Conservation (phyloP, 1,140 invertebrate species). For the Eufriesea mexicana region DNA sequence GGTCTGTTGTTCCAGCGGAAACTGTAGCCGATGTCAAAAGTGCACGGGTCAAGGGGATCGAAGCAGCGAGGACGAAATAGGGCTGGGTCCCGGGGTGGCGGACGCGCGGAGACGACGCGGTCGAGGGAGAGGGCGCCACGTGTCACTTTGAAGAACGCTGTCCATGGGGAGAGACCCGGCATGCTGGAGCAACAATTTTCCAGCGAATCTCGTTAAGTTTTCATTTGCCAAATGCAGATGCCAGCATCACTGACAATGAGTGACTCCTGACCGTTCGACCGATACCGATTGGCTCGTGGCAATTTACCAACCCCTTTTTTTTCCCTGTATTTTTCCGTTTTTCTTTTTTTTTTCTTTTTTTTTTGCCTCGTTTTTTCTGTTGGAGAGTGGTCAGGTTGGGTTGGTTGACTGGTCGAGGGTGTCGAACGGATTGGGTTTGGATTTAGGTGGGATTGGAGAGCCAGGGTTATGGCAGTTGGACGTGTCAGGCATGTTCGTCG, state of each 20-base stretch:
- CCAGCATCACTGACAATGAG: not conserved
- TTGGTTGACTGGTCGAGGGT: not conserved
- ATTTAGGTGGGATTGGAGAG: no score
- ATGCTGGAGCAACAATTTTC: conserved; percentile 61
- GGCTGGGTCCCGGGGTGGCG: not conserved
- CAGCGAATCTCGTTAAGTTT: conserved; percentile 70
- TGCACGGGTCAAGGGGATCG: conserved; percentile 19
- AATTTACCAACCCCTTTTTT: conserved; percentile 42
- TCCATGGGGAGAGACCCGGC: conserved; percentile 58
- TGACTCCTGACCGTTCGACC: conserved; percentile 39
- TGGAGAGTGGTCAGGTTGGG: not conserved
- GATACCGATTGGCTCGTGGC: conserved; percentile 22
- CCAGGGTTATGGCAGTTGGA: not conserved
- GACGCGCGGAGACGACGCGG: not conserved
- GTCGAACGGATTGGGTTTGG: not conserved
- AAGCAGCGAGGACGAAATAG: not conserved
- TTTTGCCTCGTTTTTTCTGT: no score
- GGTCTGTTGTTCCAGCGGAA: conserved; percentile 71
- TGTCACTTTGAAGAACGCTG: conserved; percentile 75
- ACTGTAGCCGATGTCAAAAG: conserved; percentile 74
- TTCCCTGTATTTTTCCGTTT: not conserved
- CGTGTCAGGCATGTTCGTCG: not conserved
- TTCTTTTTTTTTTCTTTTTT: not conserved
- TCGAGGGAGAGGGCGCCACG: conserved; percentile 60
- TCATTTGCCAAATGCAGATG: conserved; percentile 69